Evolutionary conservation across 2,113 vertebrate genomes (phyloP).

Genomic region (Brevimyrus niger): DNA sequence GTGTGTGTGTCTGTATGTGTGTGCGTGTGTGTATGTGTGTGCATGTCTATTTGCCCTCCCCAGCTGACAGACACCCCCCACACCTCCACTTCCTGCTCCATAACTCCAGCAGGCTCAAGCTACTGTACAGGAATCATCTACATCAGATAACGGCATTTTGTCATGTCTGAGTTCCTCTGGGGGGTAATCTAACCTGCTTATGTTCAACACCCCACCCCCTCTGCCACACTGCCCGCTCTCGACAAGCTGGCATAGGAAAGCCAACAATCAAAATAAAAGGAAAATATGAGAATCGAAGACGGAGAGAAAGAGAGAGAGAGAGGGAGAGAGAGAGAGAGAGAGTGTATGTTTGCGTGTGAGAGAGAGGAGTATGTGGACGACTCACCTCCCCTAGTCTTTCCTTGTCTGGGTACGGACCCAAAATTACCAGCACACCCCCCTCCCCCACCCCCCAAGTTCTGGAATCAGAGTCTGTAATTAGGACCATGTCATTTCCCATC

Average conservation of each 20-base stretch:
- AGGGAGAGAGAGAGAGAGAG: not conserved
- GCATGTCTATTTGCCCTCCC: not conserved
- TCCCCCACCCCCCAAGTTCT: constrained; percentile 25
- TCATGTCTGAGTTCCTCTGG: constrained; percentile 39
- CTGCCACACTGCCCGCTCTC: not conserved
- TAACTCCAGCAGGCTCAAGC: constrained; percentile 32
- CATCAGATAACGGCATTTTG: constrained; percentile 38
- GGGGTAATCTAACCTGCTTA: constrained; percentile 24
- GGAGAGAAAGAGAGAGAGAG: not conserved
- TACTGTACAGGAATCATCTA: constrained; percentile 31
- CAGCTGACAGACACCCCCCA: not conserved
- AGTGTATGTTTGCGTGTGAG: not conserved
- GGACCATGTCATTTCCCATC: constrained; percentile 49
- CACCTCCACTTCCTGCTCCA: not conserved
- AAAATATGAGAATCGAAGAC: not conserved
- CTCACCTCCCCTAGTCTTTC: constrained; percentile 25
- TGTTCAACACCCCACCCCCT: not conserved
- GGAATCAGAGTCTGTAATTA: constrained; percentile 40
- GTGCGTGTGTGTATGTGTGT: not conserved
- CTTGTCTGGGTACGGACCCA: constrained; percentile 20
- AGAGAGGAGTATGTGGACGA: not conserved
- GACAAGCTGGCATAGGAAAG: constrained; percentile 14
- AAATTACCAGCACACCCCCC: constrained; percentile 44
- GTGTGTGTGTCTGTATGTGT: not conserved
- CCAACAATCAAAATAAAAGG: not conserved